These are phyloP conservation scores for Sebastes vulpes DNA, from an alignment of 2,797 vertebrate species.

Conservation along the genomic window DNA sequence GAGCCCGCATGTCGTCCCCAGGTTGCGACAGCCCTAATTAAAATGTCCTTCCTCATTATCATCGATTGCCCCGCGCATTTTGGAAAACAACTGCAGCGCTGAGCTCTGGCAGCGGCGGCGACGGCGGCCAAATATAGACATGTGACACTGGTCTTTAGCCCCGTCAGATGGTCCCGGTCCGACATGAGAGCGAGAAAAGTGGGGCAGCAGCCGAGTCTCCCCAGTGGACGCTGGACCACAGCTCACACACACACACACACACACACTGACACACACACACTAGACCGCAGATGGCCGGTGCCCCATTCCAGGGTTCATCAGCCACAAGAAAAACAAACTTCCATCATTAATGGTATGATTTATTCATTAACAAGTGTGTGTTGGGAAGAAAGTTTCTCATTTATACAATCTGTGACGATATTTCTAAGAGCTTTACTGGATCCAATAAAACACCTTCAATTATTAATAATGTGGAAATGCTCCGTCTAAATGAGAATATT, in stretches of 20 bases:
- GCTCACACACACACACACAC: slow-evolving; percentile 41
- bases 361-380: slow-evolving; percentile 73
- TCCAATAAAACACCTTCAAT: slow-evolving; percentile 2
- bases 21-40: slow-evolving; percentile 85
- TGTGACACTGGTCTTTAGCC: slow-evolving; percentile 85
- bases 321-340: slow-evolving; percentile 68
- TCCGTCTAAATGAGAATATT: background rate
- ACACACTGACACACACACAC: slow-evolving; percentile 20
- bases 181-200: slow-evolving; percentile 84
- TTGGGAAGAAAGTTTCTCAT: slow-evolving; percentile 55
- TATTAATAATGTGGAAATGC: slow-evolving; percentile 17
- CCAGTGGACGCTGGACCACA: slow-evolving; percentile 78
- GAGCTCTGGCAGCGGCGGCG: slow-evolving; percentile 73
- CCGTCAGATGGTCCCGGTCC: slow-evolving; percentile 86
- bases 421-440: slow-evolving; percentile 22
- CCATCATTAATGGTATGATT: slow-evolving; percentile 70
- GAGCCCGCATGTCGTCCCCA: slow-evolving; percentile 68
- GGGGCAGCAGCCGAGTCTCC: slow-evolving; percentile 84
- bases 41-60: slow-evolving; percentile 88
- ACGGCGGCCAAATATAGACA: slow-evolving; percentile 83
- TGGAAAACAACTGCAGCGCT: slow-evolving; percentile 82
- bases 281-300: slow-evolving; percentile 81
- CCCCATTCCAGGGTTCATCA: slow-evolving; percentile 83
- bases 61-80: slow-evolving; percentile 83
- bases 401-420: slow-evolving; percentile 43